Evolutionary conservation across 2,888 invertebrate genomes (phyloP).

Genomic region (Cotesia congregata): DNA sequence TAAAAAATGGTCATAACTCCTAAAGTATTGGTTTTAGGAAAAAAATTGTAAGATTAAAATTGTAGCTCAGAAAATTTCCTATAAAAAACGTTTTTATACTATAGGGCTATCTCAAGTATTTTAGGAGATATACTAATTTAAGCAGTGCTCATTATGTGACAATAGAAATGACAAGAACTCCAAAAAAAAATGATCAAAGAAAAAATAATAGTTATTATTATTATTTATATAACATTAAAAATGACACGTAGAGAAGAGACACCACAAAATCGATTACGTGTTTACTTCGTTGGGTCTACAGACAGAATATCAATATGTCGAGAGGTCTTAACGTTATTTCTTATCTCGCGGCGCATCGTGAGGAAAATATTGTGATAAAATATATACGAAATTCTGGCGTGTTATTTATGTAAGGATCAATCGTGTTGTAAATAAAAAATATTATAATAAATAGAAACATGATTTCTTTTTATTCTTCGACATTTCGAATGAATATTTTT

Average conservation of each 20-base stretch:
- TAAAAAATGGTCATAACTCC: no score
- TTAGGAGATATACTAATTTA: no score
- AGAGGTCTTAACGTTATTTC: conserved; percentile 36
- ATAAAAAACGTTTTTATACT: no score
- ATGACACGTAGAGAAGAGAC: conserved; percentile 3
- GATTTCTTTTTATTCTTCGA: no score
- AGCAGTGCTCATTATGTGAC: neutral
- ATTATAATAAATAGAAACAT: neutral
- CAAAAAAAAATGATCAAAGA: neutral
- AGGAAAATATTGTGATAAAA: conserved; percentile 37
- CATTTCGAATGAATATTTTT: no score
- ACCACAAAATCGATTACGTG: conserved; percentile 20
- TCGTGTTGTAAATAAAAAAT: neutral
- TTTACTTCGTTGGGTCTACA: conserved; percentile 27
- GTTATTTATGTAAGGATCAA: neutral
- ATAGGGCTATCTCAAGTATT: no score
- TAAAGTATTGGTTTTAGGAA: no score
- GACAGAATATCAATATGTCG: conserved; percentile 37
- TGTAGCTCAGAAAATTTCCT: no score
- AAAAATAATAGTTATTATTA: neutral
- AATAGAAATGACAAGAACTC: neutral
- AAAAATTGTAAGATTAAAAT: no score
- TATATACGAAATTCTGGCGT: conserved; percentile 11
- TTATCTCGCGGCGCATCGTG: conserved; percentile 22
- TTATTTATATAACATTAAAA: neutral